Base-by-base conservation (phyloP, 2,113 vertebrate genomes). In the Regulus satrapa region DNA sequence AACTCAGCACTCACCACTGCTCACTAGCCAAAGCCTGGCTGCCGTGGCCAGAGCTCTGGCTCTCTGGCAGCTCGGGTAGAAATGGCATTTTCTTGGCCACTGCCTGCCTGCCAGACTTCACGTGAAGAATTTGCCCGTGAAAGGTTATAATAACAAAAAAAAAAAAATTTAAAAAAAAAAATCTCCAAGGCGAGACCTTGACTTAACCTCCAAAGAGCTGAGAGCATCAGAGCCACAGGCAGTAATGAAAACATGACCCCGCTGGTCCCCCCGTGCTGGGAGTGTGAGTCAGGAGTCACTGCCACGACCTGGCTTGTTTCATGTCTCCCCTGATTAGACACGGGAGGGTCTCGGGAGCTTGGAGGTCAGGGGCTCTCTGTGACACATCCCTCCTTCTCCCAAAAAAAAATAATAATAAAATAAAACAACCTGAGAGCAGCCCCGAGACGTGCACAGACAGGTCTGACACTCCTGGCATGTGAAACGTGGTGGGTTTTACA, bases 171-270 rank as follows among this genome's bases (percentile, higher is more conserved):
- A n/a, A n/a, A n/a, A n/a, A n/a, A n/a, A n/a, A n/a, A n/a, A 89
- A 83, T 46, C 90, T 92, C 92, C 83, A 92, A 96, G 88, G 88
- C 92, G 46, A 79, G 82, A 90, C 94, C 93, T 97, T 95, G 95
- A 51, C 78, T 88, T 94, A 86, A 95, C 92, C 92, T 96, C 90
- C 82, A 18, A 72, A 84, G 88, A 95, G 93, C 82, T 56, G 68
- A 80, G 75, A 92, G 82, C 67, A 77, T 76, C 82, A 90, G 92
- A 93, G 90, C 52, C 79, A 71, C 59, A 34, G 68, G 89, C 85
- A 90, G 56, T 86, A 95, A 97, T 88, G 94, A 90, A 96, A 96
- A 92, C 79, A 93, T 75, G 80, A 93, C 88, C 94, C 82, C 0
- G 2, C n/a, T 75, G 89, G 34, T 89, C 51, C 68, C 85, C 62